A percentile compares a stretch with the other conserved stretches of the same genome.
Conservation (phyloP, 2,113 vertebrate species). For the Crocuta crocuta region DNA sequence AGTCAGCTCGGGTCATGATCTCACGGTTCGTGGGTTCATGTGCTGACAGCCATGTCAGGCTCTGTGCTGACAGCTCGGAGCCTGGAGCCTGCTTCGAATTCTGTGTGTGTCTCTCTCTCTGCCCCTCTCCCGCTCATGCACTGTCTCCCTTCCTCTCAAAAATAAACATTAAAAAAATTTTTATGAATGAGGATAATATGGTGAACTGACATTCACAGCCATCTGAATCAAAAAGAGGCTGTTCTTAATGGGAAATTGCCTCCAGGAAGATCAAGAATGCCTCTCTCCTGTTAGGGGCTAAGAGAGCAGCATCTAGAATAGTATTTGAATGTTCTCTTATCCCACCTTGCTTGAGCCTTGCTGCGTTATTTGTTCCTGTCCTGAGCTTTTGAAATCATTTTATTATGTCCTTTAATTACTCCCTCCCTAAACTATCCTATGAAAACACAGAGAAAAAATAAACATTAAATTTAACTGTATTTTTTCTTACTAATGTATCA, state of each 20-base stretch:
- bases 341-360: neutral
- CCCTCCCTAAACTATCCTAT: neutral
- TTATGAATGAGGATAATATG: neutral
- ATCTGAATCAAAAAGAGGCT: neutral
- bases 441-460: neutral
- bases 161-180: no score
- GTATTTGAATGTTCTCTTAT: neutral
- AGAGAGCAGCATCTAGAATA: neutral
- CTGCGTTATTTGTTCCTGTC: neutral
- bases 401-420: neutral
- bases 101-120: no score
- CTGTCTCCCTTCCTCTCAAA: no score
- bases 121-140: no score
- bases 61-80: no score
- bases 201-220: neutral
- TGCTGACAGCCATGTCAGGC: no score
- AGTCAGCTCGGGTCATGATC: no score
- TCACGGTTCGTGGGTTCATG: no score
- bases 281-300: neutral
- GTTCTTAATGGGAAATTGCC: neutral
- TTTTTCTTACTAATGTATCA: constrained; percentile 7
- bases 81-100: no score
- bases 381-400: neutral
- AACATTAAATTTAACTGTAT: neutral
- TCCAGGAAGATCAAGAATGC: neutral